These are phyloP conservation scores for Erinaceus europaeus DNA, from an alignment of 2,113 vertebrate species.

Conservation along the genomic window DNA sequence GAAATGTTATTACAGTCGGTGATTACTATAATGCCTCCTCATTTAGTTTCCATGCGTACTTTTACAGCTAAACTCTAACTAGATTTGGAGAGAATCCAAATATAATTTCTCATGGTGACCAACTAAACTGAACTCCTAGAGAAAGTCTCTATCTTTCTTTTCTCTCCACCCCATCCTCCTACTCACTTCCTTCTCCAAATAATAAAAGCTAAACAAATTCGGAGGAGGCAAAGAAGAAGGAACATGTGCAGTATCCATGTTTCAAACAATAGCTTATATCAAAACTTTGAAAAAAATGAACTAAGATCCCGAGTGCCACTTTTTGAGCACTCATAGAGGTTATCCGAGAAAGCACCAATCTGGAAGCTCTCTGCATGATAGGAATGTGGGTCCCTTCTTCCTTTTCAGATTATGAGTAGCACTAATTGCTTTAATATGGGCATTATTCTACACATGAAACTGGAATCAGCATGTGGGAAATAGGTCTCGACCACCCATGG, in stretches of 20 bases:
- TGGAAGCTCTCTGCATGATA: neutral
- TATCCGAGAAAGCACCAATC: neutral
- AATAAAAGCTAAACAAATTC: neutral
- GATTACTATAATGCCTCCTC: neutral
- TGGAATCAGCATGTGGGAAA: slow-evolving; percentile 67
- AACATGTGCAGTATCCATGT: neutral
- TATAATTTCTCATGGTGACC: neutral
- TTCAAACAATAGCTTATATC: neutral
- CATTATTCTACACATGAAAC: slow-evolving; percentile 70
- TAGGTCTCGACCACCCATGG: slow-evolving; percentile 61
- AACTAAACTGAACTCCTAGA: neutral
- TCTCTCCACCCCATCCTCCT: neutral
- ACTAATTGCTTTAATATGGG: slow-evolving; percentile 59
- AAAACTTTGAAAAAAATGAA: neutral
- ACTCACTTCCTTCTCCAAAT: neutral
- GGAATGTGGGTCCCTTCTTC: slow-evolving; percentile 27
- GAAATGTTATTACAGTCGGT: neutral
- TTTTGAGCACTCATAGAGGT: neutral
- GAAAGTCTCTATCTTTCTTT: neutral
- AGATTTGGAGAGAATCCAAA: neutral
- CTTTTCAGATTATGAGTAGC: neutral
- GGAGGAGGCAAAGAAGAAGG: neutral
- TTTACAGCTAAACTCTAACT: neutral
- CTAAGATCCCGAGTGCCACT: neutral
- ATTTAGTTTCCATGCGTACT: neutral